phyloP scores from a whole-genome alignment of 2,888 invertebrate species.

The Caradrina clavipalpis region DNA sequence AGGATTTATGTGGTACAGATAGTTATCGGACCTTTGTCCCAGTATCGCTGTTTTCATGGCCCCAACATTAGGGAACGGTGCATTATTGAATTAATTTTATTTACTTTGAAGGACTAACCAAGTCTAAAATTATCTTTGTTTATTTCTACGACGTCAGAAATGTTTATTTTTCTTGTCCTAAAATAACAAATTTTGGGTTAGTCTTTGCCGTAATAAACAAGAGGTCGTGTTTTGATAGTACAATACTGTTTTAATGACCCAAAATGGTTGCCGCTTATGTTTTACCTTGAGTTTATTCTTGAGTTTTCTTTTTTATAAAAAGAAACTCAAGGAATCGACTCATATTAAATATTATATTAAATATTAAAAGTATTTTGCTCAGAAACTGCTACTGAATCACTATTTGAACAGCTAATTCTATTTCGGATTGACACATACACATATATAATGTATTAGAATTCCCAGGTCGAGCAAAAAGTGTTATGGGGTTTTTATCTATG shows the following conservation, averaged over 20 bases:
- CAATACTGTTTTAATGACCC: constrained; percentile 17
- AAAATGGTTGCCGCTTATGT: neutral
- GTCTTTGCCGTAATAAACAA: constrained; percentile 14
- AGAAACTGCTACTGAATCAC: no score
- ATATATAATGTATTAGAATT: no score
- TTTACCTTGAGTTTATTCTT: neutral
- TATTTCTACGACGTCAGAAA: constrained; percentile 40
- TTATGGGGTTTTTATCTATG: no score
- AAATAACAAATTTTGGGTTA: constrained; percentile 36
- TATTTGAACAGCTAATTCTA: no score
- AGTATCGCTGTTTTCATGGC: constrained; percentile 18
- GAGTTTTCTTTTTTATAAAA: no score
- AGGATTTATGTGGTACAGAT: neutral
- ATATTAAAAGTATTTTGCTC: no score
- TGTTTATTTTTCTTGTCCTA: constrained; percentile 48
- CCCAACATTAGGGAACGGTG: constrained; percentile 45
- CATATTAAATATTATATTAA: no score
- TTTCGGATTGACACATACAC: no score
- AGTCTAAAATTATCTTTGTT: constrained; percentile 50
- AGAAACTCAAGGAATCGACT: no score
- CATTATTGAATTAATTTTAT: constrained; percentile 69
- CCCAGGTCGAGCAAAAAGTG: no score
- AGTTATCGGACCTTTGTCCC: no score
- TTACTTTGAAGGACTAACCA: constrained; percentile 54
- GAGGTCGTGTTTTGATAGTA: constrained; percentile 36